These are phyloP conservation scores for Macrostomum cliftonense DNA, from an alignment of 2,888 invertebrate genomes.

Conservation along the genomic window DNA sequence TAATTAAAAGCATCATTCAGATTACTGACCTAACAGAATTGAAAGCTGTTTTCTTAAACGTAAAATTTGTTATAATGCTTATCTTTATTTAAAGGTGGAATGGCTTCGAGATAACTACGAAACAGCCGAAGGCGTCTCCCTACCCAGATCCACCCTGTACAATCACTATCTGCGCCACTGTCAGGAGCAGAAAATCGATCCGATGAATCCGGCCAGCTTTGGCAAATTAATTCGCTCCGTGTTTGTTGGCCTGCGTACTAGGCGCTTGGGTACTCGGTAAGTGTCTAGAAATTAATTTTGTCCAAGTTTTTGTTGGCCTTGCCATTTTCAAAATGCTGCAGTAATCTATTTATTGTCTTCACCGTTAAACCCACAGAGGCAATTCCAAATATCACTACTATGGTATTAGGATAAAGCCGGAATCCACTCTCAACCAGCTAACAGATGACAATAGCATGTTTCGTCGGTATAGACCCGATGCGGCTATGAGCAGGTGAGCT, in stretches of 20 bases:
- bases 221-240: slow-evolving; percentile 95
- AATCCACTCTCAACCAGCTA: slow-evolving; percentile 47
- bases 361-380: too few species aligned
- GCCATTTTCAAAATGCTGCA: too few species aligned
- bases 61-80: too few species aligned
- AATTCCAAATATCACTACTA: slow-evolving; percentile 99
- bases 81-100: too few species aligned
- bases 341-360: too few species aligned
- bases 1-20: too few species aligned
- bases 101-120: slow-evolving; percentile 97
- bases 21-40: too few species aligned
- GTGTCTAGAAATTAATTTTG: background rate
- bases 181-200: slow-evolving; percentile 64
- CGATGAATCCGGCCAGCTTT: slow-evolving; percentile 96
- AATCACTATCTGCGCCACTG: slow-evolving; percentile 92
- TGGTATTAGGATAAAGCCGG: slow-evolving; percentile 87
- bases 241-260: slow-evolving; percentile 78
- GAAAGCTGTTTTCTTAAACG: too few species aligned
- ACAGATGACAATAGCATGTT: slow-evolving; percentile 31
- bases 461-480: background rate
- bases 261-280: slow-evolving; percentile 74
- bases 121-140: slow-evolving; percentile 76
- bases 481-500: slow-evolving; percentile 6
- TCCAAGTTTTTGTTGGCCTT: background rate
- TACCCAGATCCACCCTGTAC: slow-evolving; percentile 83